phyloP scores from a whole-genome alignment of 2,888 invertebrate species.

The Chesias legatella region DNA sequence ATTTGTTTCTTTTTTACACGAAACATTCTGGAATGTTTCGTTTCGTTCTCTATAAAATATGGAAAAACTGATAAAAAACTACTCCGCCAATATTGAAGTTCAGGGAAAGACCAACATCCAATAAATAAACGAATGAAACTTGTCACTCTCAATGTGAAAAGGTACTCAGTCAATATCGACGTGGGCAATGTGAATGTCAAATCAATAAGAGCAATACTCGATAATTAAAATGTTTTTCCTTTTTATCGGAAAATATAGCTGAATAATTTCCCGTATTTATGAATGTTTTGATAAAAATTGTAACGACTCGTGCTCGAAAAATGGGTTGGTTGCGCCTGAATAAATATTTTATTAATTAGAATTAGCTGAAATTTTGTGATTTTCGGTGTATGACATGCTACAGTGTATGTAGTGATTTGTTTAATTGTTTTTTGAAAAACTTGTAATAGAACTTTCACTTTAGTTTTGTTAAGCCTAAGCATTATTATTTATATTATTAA shows the following conservation, averaged over 20 bases:
- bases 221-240: conserved; percentile 2
- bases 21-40: too few species aligned
- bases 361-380: too few species aligned
- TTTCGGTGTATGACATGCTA: too few species aligned
- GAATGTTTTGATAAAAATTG: neutral
- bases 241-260: conserved; percentile 1
- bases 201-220: conserved; percentile 5
- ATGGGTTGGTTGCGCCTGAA: neutral
- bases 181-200: conserved; percentile 2
- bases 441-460: too few species aligned
- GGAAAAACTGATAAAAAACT: conserved; percentile 2
- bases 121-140: conserved; percentile 4
- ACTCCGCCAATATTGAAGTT: neutral
- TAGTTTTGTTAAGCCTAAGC: too few species aligned
- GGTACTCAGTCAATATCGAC: conserved; percentile 2
- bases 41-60: too few species aligned
- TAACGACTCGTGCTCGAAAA: neutral
- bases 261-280: neutral
- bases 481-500: too few species aligned
- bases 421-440: too few species aligned
- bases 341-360: neutral
- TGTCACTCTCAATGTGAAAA: neutral
- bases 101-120: conserved; percentile 2
- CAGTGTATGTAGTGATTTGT: too few species aligned
- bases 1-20: too few species aligned